Evolutionary conservation across 2,888 invertebrate genomes (phyloP), one percentile per base, ranked within the genome.

Genomic region (Operophtera brumata): DNA sequence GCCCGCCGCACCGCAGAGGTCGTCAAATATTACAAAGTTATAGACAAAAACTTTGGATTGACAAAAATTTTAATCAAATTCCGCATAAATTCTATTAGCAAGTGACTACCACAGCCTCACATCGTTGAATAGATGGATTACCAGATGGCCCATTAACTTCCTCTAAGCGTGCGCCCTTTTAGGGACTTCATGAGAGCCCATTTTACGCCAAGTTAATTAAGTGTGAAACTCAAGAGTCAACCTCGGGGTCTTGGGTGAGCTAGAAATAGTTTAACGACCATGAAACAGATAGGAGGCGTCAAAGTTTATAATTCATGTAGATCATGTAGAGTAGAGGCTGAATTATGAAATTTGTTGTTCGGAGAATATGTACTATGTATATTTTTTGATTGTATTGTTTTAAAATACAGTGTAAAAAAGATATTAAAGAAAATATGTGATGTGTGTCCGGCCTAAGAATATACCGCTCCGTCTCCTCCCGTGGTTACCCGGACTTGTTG

Each of bases 141-240:
- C 39, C 43, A 28, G 51, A 43, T 40, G 52, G 48, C 41, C 41
- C 55, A 59, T 59, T 55, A 59, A 59, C 50, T 50, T 59, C 30
- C 51, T 8, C 13, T 1, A 20, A 34, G 43, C 43, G n/a, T 34
- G 10, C 28, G 11, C 30, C 42, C 49, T 20, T 25, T 50, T 37
- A 50, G 49, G 41, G 37, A 43, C 37, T 44, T 35, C 28, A 13
- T 14, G 32, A 36, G 43, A 20, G 47, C 46, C 59, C 52, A 55
- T 56, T 62, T 62, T 56, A 62, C 62, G 53, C 46, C 37, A 48
- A 57, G 54, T 62, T 65, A 65, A 65, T 65, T 65, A 61, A 61
- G 61, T 62, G 59, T 62, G 56, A 61, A 58, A 47, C 54, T 62
- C 56, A 58, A 58, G 58, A 62, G 59, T 59, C 57, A 61, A 55